A percentile compares a stretch with the other conserved stretches of the same genome.
Conservation (phyloP, 2,797 vertebrate genomes). For the Coregonus ussuriensis region DNA sequence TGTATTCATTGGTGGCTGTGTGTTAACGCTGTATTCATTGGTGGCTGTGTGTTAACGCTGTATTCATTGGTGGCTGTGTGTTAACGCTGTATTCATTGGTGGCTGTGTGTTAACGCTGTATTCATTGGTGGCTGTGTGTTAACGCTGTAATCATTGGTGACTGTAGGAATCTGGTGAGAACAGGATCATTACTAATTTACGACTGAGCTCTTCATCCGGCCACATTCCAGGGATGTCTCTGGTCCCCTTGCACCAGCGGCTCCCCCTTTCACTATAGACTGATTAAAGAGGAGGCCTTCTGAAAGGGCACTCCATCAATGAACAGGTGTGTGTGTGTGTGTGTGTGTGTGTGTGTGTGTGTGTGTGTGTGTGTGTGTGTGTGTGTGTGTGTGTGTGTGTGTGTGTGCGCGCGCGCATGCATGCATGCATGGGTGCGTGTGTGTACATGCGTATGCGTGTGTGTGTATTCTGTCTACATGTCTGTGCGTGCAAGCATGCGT, state of each 20-base stretch:
- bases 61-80: too few species aligned
- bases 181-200: slow-evolving; percentile 11
- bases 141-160: neutral
- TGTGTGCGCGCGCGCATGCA: too few species aligned
- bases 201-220: slow-evolving; percentile 6
- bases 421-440: neutral
- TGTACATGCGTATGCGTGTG: neutral
- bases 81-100: neutral
- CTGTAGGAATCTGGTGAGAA: slow-evolving; percentile 5
- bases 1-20: slow-evolving; percentile 4
- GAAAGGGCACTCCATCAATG: neutral
- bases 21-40: neutral
- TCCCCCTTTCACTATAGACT: slow-evolving; percentile 3
- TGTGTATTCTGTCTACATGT: neutral
- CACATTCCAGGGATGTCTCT: slow-evolving; percentile 24
- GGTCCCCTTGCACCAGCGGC: neutral
- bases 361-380: too few species aligned
- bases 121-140: neutral
- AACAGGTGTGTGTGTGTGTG: slow-evolving; percentile 9
- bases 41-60: neutral
- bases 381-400: too few species aligned
- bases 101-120: neutral
- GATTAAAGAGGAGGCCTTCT: slow-evolving; percentile 16
- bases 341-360: neutral
- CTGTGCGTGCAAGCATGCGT: neutral